A percentile compares a stretch with the other conserved stretches of the same genome.
phyloP scores from a whole-genome alignment of 2,888 invertebrate genomes.

The Acleris holmiana region DNA sequence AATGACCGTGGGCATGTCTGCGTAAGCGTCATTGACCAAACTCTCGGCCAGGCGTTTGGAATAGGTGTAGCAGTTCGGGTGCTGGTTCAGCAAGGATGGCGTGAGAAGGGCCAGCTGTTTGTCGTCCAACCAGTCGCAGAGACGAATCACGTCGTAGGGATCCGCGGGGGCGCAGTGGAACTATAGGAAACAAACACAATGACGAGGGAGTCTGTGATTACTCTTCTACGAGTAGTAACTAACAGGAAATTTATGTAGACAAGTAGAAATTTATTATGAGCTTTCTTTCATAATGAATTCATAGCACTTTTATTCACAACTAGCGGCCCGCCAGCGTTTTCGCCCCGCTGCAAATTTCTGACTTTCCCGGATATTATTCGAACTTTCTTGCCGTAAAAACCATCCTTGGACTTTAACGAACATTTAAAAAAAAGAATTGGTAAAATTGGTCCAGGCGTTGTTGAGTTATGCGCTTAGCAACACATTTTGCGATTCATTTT shows the following conservation, averaged over 20 bases:
- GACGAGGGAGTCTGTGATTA: neutral
- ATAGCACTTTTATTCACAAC: neutral
- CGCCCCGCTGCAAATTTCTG: too few species aligned
- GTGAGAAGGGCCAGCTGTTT: constrained; percentile 87
- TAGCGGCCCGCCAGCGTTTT: too few species aligned
- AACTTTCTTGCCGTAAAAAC: too few species aligned
- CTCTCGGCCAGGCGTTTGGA: constrained; percentile 96
- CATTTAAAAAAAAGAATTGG: too few species aligned
- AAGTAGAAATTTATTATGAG: too few species aligned
- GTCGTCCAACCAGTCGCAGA: constrained; percentile 89
- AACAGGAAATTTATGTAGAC: neutral
- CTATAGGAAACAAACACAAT: constrained; percentile 61
- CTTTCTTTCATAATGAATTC: neutral
- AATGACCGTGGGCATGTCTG: constrained; percentile 91
- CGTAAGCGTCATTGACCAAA: constrained; percentile 89
- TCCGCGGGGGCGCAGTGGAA: constrained; percentile 88
- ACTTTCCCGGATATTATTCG: too few species aligned
- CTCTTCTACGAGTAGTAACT: neutral
- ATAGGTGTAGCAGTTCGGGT: constrained; percentile 97
- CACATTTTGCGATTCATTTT: too few species aligned
- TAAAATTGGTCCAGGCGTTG: too few species aligned
- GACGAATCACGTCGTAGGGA: constrained; percentile 88
- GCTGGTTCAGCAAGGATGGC: constrained; percentile 87
- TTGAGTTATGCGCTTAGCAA: too few species aligned
- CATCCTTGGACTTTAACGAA: too few species aligned